Evolutionary conservation across 2,888 invertebrate genomes (phyloP).

Genomic region (Dendrolimus houi): DNA sequence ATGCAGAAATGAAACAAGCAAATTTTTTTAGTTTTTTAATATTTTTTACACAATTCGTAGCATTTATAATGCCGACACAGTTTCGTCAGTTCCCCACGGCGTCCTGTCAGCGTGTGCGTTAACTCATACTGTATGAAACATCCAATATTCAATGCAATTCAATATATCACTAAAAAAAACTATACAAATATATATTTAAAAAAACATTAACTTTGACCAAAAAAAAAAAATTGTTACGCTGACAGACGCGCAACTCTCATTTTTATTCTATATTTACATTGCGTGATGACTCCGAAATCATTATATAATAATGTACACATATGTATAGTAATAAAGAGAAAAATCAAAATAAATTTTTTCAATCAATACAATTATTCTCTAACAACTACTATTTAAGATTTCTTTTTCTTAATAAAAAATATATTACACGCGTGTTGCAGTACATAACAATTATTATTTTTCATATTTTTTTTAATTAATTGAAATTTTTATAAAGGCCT

Average conservation of each 20-base stretch:
- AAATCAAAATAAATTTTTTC: conserved; percentile 74
- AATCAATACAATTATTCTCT: conserved; percentile 73
- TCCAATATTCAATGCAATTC: conserved; percentile 12
- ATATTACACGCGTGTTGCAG: conserved; percentile 67
- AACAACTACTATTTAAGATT: conserved; percentile 72
- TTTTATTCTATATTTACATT: conserved; percentile 69
- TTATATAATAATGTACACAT: conserved; percentile 68
- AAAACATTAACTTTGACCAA: conserved; percentile 37
- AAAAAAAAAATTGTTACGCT: conserved; percentile 37
- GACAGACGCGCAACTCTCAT: conserved; percentile 51
- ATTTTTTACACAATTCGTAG: conserved; percentile 78
- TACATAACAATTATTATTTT: conserved; percentile 48
- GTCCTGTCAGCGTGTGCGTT: conserved; percentile 44
- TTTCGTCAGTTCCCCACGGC: conserved; percentile 40
- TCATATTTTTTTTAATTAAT: conserved; percentile 12
- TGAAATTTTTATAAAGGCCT: conserved; percentile 53
- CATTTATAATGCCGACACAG: conserved; percentile 76
- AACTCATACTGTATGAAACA: conserved; percentile 21
- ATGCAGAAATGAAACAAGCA: conserved; percentile 50
- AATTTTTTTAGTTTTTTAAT: conserved; percentile 71
- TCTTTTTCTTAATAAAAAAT: conserved; percentile 72
- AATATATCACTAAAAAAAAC: conserved; percentile 39
- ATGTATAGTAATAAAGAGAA: conserved; percentile 65
- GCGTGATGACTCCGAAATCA: conserved; percentile 59
- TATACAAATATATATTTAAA: conserved; percentile 60